Evolutionary conservation across 2,797 vertebrate species (phyloP).

Genomic region (Poecile montanus): DNA sequence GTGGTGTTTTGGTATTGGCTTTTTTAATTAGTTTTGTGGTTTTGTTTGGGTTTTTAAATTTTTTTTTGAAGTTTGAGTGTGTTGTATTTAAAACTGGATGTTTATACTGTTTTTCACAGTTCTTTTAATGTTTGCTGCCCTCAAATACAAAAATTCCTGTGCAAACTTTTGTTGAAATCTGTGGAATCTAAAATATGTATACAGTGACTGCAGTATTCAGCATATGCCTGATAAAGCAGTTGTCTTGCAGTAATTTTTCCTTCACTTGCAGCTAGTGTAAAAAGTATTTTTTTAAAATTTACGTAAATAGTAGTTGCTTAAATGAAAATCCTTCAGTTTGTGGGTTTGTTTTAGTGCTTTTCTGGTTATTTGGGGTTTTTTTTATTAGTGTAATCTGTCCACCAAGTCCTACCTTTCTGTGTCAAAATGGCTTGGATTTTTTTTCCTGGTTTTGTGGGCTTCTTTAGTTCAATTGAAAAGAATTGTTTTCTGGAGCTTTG

Average conservation of each 20-base stretch:
- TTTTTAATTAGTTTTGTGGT: neutral
- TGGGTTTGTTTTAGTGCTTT: neutral
- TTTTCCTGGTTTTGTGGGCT: neutral
- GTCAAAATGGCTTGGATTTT: rapidly evolving
- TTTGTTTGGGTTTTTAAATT: neutral
- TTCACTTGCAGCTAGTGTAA: neutral
- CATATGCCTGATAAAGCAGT: neutral
- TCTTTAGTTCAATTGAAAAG: neutral
- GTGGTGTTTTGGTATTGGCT: neutral
- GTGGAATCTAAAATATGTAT: neutral
- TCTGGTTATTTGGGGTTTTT: neutral
- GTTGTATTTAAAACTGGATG: neutral
- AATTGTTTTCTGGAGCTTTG: neutral
- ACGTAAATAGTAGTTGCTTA: neutral
- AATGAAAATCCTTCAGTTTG: neutral
- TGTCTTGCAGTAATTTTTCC: neutral
- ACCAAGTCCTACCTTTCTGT: neutral
- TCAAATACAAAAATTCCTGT: neutral
- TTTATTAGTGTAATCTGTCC: neutral
- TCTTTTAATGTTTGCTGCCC: neutral
- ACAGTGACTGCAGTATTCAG: neutral
- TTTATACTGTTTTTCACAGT: neutral
- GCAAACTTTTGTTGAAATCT: neutral
- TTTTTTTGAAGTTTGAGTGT: neutral
- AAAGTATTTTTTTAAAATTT: neutral